Evolutionary conservation across 2,888 invertebrate genomes (phyloP).

Genomic region (Drosophila borealis): DNA sequence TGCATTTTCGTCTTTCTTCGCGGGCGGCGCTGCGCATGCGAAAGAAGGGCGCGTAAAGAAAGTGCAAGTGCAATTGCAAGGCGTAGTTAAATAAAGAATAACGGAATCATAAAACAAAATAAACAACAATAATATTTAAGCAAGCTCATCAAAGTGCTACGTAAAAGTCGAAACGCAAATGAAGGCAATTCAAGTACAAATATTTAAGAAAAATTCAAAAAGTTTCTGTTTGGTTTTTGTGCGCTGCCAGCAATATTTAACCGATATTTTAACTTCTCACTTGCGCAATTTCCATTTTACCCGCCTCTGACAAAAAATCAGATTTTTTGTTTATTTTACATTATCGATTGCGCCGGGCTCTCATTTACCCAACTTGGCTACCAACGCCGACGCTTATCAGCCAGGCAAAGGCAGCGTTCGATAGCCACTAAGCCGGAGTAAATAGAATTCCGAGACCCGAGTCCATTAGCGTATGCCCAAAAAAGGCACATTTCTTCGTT

Average conservation of each 20-base stretch:
- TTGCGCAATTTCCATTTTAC: conserved; percentile 55
- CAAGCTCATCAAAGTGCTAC: conserved; percentile 26
- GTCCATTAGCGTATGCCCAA: conserved; percentile 67
- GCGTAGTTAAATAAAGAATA: conserved; percentile 3
- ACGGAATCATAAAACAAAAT: conserved; percentile 23
- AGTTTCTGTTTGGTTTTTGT: conserved; percentile 20
- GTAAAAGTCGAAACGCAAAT: conserved; percentile 33
- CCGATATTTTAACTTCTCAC: conserved; percentile 32
- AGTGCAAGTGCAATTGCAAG: conserved; percentile 33
- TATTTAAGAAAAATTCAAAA: conserved; percentile 24
- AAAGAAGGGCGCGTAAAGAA: conserved; percentile 47
- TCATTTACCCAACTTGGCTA: conserved; percentile 35
- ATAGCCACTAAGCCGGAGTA: conserved; percentile 22
- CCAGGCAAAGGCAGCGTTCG: conserved; percentile 7
- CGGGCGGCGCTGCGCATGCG: conserved; percentile 54
- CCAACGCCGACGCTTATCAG: conserved; percentile 59
- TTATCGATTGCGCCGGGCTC: conserved; percentile 51
- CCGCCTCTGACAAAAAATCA: conserved; percentile 45
- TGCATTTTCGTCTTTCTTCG: conserved; percentile 6
- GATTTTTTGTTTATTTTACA: conserved; percentile 51
- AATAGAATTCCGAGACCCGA: conserved; percentile 19
- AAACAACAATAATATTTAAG: conserved; percentile 47
- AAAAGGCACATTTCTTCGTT: conserved; percentile 6
- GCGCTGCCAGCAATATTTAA: conserved; percentile 62
- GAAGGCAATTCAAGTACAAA: conserved; percentile 52